These are phyloP conservation scores for Microcebus jonahi DNA, from an alignment of 2,113 vertebrate genomes.

Conservation along the genomic window DNA sequence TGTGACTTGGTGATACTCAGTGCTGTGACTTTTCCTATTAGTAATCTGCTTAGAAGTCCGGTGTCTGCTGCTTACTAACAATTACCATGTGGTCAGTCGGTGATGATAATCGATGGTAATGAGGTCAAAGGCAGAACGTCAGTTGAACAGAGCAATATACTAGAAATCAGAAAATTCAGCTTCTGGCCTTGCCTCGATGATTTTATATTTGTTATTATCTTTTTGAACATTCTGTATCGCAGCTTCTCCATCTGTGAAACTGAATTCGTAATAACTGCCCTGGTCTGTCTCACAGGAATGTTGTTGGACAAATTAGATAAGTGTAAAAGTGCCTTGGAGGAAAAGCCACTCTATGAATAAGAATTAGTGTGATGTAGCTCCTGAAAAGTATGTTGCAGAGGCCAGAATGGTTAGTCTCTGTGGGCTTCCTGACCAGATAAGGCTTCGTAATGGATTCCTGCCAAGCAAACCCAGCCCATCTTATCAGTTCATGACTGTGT, in stretches of 20 bases:
- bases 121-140: neutral
- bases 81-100: neutral
- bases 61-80: neutral
- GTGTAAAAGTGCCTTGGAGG: constrained; percentile 66
- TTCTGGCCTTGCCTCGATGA: neutral
- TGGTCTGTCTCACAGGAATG: constrained; percentile 69
- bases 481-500: neutral
- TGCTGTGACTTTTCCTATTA: neutral
- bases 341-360: constrained; percentile 51
- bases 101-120: neutral
- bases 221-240: constrained; percentile 19
- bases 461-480: neutral
- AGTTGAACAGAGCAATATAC: neutral
- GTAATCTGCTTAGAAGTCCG: neutral
- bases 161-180: neutral
- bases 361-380: constrained; percentile 23
- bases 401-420: constrained; percentile 7
- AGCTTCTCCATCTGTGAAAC: constrained; percentile 43
- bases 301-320: constrained; percentile 66
- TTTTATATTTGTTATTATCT: constrained; percentile 47
- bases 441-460: constrained; percentile 58
- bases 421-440: constrained; percentile 8
- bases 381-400: neutral
- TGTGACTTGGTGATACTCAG: neutral
- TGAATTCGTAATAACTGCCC: constrained; percentile 38